Conservation (phyloP, 2,113 vertebrate genomes). For the Otus sunia region DNA sequence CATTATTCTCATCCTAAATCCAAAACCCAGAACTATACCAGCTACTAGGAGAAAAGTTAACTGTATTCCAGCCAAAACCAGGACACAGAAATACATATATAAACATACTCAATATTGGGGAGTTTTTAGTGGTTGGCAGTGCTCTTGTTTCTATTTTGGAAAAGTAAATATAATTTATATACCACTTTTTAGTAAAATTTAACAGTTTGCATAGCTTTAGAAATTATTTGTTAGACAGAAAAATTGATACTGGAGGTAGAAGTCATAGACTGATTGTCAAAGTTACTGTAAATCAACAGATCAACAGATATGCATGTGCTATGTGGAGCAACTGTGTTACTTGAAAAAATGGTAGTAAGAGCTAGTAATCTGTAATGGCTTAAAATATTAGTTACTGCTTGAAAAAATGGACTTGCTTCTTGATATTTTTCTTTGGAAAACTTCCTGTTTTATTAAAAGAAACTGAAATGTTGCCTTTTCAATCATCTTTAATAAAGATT, state of each 20-base stretch:
- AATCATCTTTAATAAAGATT: neutral
- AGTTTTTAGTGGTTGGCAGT: neutral
- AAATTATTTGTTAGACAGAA: neutral
- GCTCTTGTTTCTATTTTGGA: neutral
- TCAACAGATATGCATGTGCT: neutral
- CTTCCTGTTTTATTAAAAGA: neutral
- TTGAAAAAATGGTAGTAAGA: neutral
- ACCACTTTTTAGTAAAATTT: neutral
- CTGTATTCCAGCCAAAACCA: too few relatives aligned
- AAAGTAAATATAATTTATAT: neutral
- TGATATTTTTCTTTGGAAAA: neutral
- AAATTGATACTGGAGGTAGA: neutral
- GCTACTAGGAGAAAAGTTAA: too few relatives aligned
- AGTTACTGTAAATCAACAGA: neutral
- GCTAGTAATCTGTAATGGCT: neutral
- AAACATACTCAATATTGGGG: neutral
- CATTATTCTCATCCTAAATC: too few relatives aligned
- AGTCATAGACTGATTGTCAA: neutral
- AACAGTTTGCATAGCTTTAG: neutral
- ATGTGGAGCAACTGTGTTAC: neutral
- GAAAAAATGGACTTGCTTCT: neutral
- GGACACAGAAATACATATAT: neutral
- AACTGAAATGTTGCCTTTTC: neutral
- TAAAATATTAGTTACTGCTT: neutral
- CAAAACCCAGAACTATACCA: too few relatives aligned